Percentiles rank a stretch among this genome's conserved stretches.
Conservation (phyloP, 2,797 vertebrate genomes). For the Anabas testudineus region DNA sequence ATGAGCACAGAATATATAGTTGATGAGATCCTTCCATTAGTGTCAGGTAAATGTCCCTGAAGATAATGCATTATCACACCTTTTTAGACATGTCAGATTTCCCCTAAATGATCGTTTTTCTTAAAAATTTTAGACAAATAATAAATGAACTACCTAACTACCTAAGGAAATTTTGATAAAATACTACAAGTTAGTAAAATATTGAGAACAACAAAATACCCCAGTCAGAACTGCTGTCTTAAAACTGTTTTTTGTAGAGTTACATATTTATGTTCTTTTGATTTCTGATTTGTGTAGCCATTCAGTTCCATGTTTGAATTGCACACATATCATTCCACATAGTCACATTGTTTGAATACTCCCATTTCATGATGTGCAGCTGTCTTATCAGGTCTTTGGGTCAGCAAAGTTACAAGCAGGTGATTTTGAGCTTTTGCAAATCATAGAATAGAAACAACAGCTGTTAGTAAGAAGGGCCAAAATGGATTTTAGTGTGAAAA, state of each 20-base stretch:
- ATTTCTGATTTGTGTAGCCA: constrained; percentile 70
- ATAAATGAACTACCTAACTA: too few relatives aligned
- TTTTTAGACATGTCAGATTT: constrained; percentile 31
- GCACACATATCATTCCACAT: constrained; percentile 45
- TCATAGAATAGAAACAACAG: constrained; percentile 5
- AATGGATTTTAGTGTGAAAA: constrained; percentile 76
- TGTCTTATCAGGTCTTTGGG: constrained; percentile 61
- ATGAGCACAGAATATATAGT: constrained; percentile 32
- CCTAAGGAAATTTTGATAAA: not conserved
- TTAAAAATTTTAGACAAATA: too few relatives aligned
- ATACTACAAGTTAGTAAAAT: not conserved
- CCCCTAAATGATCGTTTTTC: constrained; percentile 21
- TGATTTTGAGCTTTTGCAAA: constrained; percentile 51
- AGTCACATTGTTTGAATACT: constrained; percentile 53
- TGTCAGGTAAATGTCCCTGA: constrained; percentile 32
- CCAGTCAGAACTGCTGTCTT: constrained; percentile 19
- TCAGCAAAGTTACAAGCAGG: constrained; percentile 45
- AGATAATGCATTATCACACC: constrained; percentile 16
- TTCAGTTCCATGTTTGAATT: constrained; percentile 65
- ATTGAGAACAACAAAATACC: constrained; percentile 3
- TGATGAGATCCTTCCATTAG: constrained; percentile 47
- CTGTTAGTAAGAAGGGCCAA: constrained; percentile 5
- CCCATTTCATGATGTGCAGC: constrained; percentile 64
- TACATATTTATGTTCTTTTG: constrained; percentile 74
- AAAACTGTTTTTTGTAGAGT: constrained; percentile 69